Conservation (phyloP, 2,113 vertebrate species). For the Notiomystis cincta region DNA sequence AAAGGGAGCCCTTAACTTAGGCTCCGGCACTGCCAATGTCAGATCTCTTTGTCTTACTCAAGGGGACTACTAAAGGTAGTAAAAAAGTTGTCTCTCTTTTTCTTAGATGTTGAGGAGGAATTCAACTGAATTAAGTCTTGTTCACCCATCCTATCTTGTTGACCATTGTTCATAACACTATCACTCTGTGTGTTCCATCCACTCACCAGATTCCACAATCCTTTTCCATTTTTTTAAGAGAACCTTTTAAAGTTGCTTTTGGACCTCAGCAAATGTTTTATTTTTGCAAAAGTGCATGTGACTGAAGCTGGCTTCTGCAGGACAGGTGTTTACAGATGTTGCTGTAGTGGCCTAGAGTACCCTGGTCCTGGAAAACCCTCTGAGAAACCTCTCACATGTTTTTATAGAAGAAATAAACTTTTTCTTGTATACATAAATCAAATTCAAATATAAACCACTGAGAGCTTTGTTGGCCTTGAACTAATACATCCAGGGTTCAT, state of each 20-base stretch:
- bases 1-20: not conserved
- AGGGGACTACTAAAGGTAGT: not conserved
- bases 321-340: not conserved
- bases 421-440: constrained; percentile 6
- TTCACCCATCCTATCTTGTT: not conserved
- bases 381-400: not conserved
- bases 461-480: not conserved
- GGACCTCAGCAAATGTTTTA: not conserved
- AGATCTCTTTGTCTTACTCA: not conserved
- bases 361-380: not conserved
- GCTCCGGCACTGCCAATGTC: not conserved
- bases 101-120: not conserved
- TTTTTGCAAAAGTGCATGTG: not conserved
- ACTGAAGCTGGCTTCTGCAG: not conserved
- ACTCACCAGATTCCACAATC: not conserved
- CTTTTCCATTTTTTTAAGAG: not conserved
- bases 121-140: not conserved
- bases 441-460: not conserved
- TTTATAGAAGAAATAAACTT: not conserved
- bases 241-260: not conserved
- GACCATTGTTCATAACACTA: not conserved
- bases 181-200: not conserved
- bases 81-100: not conserved
- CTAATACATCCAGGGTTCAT: not conserved
- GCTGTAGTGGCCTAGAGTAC: not conserved